Conservation (phyloP, 2,113 vertebrate species). For the Atrichornis clamosus region DNA sequence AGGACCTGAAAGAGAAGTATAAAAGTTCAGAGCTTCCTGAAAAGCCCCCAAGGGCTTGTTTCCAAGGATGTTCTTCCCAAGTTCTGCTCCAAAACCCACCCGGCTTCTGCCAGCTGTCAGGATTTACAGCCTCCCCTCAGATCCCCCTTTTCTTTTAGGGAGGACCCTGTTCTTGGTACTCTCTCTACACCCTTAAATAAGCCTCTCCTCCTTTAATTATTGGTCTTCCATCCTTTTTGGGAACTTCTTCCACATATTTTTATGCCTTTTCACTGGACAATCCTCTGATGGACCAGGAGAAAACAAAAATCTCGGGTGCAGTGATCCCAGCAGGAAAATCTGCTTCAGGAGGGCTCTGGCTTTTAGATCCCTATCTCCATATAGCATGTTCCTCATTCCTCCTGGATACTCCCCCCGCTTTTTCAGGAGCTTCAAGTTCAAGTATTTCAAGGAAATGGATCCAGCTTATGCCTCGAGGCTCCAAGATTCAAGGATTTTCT, state of each 20-base stretch:
- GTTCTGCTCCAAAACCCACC: not conserved
- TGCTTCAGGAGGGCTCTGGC: not conserved
- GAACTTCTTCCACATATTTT: not conserved
- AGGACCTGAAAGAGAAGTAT: slow-evolving; percentile 77
- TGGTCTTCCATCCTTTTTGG: not conserved
- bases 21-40: not conserved
- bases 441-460: not conserved
- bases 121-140: not conserved
- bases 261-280: not conserved
- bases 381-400: slow-evolving; percentile 10
- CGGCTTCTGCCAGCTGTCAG: not conserved
- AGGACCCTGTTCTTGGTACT: not conserved
- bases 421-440: not conserved
- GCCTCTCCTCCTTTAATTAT: not conserved
- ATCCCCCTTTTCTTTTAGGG: not conserved
- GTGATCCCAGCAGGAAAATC: slow-evolving; percentile 25
- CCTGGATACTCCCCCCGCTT: not conserved
- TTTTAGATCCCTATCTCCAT: not conserved
- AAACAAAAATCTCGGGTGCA: not conserved
- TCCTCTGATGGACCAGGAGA: not conserved
- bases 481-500: not conserved
- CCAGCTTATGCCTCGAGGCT: not conserved
- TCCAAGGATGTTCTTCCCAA: not conserved
- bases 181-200: not conserved
- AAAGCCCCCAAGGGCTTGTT: not conserved